Evolutionary conservation across 2,888 invertebrate genomes (phyloP), one percentile per base, ranked within the genome.

Genomic region (Polydesmus complanatus): DNA sequence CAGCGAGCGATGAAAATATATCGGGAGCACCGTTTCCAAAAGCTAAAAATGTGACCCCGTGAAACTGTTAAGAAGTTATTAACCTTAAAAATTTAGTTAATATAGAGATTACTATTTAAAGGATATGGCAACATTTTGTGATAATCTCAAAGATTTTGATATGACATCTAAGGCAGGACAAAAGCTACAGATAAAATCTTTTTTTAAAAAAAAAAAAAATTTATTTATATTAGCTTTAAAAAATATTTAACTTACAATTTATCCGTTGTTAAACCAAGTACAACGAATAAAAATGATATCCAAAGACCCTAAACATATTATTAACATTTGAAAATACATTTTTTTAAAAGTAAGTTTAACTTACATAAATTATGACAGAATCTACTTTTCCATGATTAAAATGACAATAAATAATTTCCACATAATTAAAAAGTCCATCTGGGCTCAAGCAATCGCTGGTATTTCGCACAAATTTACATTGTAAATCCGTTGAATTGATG

Each of bases 21-120:
- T 85, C 84, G 2, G 84, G 82, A 0, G 83, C 80, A 51, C 83
- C 83, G 69, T 85, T 85, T 22, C 84, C 84, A 69, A 84, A 81
- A 0, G 84, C 83, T 67, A 85, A 70, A 66, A 84, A 76, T n/a
- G 83, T 84, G 8, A 83, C 82, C 2, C 84, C 84, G 70, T 78
- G 61, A 27, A 48, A 56, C n/a, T n/a, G 48, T 27, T 47, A 48
- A 3, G 2, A 61, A 63, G 63, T 47, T 58, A 60, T 26, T 47
- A 48, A 63, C 61, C 21, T 50, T n/a, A 54, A n/a, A 21, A 5
- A 55, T 23, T 37, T 22, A 21, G 19, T 55, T 21, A 53, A 11
- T 27, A 1, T n/a, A 5, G 14, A 1, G 19, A 47, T 11, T 54
- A 47, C 5, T 47, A 54, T 61, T 26, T 18, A 53, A 65, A 64